Base-by-base conservation (phyloP, 23 tunicate species). In the Halocynthia aurantium region DNA sequence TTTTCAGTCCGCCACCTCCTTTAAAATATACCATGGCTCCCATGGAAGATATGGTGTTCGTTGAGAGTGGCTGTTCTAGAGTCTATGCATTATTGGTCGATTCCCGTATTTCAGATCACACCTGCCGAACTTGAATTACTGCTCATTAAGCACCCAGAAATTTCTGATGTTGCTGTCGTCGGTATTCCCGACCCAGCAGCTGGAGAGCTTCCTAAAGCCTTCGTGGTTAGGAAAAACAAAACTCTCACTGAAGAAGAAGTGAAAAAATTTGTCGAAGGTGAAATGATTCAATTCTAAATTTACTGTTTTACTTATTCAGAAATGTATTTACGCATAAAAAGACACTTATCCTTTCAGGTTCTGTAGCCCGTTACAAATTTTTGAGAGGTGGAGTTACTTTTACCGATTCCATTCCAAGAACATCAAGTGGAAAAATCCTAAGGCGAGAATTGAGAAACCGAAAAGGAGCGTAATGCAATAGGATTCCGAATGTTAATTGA, bases 131-230 rank as follows among this genome's bases (percentile, higher is more conserved):
- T 84, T 49, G 96, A 89, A 89, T 85, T 61, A 51, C 6, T 80
- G 5, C 62, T 89, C 40, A 72, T 73, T 9, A 66, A 80, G 19
- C 96, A 89, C 54, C 84, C 88, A 2, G 17, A 76, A 8, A 55
- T 91, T 11, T 40, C 77, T 13, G 97, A 91, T 58, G 97, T 52
- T 4, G 91, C 97, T 10, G 87, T 91, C 8, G 82, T 84, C 51
- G 97, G 97, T 50, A 79, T 91, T 55, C 77, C 87, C 7, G 83
- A 85, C 71, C 52, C 76, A 10, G 76, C 71, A 20, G 63, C 81
- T 18, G 98, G 98, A 18, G 92, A 92, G 62, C 82, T 89, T 2
- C 98, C 98, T 13, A 67, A 77, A 67, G 98, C 98, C 31, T 92
- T 86, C 62, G 85, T 92, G 6, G 91, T 92, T 21, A 73, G 63